These are phyloP conservation scores for Xenus cinereus DNA, from an alignment of 2,113 vertebrate species.

Conservation along the genomic window DNA sequence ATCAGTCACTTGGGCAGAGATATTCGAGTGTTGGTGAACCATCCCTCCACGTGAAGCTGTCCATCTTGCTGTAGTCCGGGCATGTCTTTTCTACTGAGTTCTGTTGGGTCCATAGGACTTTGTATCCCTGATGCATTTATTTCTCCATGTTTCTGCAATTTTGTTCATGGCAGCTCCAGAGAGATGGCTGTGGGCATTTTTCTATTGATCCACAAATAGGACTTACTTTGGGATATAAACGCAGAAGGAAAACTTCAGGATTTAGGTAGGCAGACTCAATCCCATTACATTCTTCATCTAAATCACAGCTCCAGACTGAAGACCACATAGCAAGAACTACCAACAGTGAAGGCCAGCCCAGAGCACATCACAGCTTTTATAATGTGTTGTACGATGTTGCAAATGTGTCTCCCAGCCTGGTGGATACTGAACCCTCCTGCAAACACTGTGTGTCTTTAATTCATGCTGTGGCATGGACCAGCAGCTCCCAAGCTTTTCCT, in stretches of 20 bases:
- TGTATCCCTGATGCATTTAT: not conserved
- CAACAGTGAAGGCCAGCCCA: not conserved
- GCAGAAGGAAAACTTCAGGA: not conserved
- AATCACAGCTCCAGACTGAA: not conserved
- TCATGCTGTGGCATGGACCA: fast-evolving
- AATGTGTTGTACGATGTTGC: not conserved
- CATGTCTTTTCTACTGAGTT: not conserved
- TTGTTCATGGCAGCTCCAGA: not conserved
- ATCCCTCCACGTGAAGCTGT: not conserved
- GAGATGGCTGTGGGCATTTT: not conserved
- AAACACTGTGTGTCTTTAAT: not conserved
- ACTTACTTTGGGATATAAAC: not conserved
- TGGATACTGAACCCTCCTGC: not conserved
- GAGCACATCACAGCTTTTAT: not conserved
- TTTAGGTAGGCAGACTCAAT: constrained; percentile 6
- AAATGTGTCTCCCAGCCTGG: not conserved
- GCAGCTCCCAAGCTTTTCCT: not conserved
- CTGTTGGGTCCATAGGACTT: not conserved
- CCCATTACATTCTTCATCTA: not conserved
- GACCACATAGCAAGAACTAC: not conserved
- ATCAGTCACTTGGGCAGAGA: not conserved
- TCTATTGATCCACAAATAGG: not conserved
- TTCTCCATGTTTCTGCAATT: not conserved
- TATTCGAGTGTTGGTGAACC: not conserved
- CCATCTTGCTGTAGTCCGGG: not conserved